These are phyloP conservation scores for Palythoa grandis DNA, from an alignment of 92 coral and sea anemone species.

Conservation along the genomic window DNA sequence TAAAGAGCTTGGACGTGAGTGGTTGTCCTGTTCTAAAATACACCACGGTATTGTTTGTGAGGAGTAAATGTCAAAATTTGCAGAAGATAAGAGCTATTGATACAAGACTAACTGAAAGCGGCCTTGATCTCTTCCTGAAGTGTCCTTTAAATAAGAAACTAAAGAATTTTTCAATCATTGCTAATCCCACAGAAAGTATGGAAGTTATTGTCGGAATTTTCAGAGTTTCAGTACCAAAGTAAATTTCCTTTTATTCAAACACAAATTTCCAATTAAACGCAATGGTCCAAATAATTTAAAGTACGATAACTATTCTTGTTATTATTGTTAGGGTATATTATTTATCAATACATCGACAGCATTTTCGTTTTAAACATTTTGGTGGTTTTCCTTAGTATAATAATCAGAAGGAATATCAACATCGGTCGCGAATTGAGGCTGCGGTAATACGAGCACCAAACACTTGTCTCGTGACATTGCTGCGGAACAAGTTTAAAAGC, in stretches of 20 bases:
- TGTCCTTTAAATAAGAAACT: constrained; percentile 26
- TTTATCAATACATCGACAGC: neutral
- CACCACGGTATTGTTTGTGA: constrained; percentile 4
- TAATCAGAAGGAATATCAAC: too few species aligned
- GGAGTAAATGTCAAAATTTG: constrained; percentile 18
- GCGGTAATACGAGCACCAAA: too few species aligned
- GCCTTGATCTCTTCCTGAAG: constrained; percentile 5
- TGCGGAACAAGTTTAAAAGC: too few species aligned
- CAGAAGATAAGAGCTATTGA: constrained; percentile 33
- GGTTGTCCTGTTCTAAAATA: constrained; percentile 28
- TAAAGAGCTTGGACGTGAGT: constrained; percentile 24
- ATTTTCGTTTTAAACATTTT: too few species aligned
- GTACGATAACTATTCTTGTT: too few species aligned
- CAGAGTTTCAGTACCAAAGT: constrained; percentile 7
- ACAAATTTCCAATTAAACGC: neutral
- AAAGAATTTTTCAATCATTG: constrained; percentile 28
- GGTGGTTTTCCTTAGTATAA: too few species aligned
- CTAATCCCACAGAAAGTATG: constrained; percentile 27
- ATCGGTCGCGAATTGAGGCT: too few species aligned
- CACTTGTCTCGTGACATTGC: too few species aligned
- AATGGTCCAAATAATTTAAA: neutral
- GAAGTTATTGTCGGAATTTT: constrained; percentile 29
- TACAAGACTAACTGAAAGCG: constrained; percentile 21
- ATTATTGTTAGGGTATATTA: too few species aligned
- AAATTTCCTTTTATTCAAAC: neutral